Conservation (phyloP, 2,113 vertebrate species). For the Strix uralensis region DNA sequence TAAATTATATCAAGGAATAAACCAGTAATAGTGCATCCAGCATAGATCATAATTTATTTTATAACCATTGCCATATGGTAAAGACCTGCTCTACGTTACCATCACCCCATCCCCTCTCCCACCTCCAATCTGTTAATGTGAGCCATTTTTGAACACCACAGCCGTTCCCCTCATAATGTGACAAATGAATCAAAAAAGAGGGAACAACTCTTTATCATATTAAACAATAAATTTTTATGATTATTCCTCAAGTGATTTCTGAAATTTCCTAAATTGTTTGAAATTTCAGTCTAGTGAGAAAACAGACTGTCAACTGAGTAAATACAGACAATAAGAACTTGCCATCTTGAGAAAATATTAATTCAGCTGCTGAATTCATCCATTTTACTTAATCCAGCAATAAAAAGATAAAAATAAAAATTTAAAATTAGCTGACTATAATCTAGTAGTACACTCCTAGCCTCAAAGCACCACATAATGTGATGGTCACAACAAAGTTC, state of each 20-base stretch:
- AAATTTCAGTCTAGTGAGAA: not conserved
- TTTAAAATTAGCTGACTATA: not conserved
- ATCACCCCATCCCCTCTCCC: not conserved
- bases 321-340: not conserved
- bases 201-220: not conserved
- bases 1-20: not conserved
- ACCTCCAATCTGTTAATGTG: not conserved
- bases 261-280: not conserved
- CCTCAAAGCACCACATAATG: fast-evolving
- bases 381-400: not conserved
- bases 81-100: not conserved
- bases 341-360: not conserved
- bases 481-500: not conserved
- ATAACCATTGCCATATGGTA: not conserved
- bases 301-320: not conserved
- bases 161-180: not conserved
- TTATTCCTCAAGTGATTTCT: not conserved
- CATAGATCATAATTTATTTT: not conserved
- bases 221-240: not conserved
- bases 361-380: not conserved
- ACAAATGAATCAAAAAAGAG: not conserved
- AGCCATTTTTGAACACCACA: not conserved
- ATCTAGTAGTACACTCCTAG: no score
- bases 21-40: not conserved
- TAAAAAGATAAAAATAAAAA: not conserved